Base-by-base conservation (phyloP, 2,888 invertebrate genomes). In the Stomorhina lunata region DNA sequence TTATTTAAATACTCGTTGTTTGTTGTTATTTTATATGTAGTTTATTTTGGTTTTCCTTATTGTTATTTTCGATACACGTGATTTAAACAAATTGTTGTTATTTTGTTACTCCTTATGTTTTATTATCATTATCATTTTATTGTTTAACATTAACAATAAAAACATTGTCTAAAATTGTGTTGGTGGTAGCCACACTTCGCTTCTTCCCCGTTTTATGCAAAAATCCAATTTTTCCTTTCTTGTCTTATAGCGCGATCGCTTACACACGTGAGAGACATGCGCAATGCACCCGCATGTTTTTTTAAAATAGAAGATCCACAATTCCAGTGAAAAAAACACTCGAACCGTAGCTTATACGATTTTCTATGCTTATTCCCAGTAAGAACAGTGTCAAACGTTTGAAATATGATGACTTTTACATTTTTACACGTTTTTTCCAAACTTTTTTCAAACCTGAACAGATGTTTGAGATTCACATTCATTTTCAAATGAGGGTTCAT, bases 221-320 rank as follows among this genome's bases (percentile, higher is more conserved):
- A 65, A 48, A 32, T 25, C 27, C 34, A 17, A 29, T 43, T 27
- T 4, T 48, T 59, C 0, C 27, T 55, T 66, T 63, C 27, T 53
- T 43, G 7, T 50, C 32, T 34, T n/a, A n/a, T n/a, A n/a, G n/a
- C n/a, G n/a, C n/a, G n/a, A n/a, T n/a, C n/a, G n/a, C 17, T 20
- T 17, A 12, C 10, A 25, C 57, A 71, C 72, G 79, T 79, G 79
- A 72, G 72, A 3, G 65, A 37, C 79, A 79, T 72, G 72, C 72
- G 45, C 37, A 79, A 65, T 25, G 10, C 40, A 61, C 80, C 80
- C 63, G 63, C 63, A 78, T 78, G 32, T 15, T 12, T 15, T 29
- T 6, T 1, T 6, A 22, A 22, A 3, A 17, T 12, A 32, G 12
- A 53, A 22, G 6, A 17, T 75, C 32, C 37, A 43, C 37, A 10